Conservation (phyloP, 23 tunicate species). For the Halocynthia aurantium region DNA sequence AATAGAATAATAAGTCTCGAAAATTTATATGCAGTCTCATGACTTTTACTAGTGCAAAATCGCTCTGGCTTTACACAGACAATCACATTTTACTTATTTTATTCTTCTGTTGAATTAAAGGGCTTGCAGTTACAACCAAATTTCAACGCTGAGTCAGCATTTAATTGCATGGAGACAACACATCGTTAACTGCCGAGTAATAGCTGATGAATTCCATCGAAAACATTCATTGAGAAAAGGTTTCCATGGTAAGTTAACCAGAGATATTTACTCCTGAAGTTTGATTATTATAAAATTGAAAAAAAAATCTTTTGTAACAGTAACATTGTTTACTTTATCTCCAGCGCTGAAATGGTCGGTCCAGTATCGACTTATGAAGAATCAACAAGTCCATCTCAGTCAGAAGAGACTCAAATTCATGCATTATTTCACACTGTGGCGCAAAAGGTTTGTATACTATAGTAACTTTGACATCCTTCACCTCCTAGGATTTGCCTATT, state of each 20-base stretch:
- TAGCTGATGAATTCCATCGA: neutral
- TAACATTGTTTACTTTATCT: neutral
- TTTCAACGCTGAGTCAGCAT: neutral
- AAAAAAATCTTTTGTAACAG: neutral
- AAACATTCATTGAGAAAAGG: neutral
- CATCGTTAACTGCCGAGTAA: neutral
- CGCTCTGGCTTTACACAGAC: neutral
- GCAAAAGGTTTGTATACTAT: neutral
- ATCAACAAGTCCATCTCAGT: neutral
- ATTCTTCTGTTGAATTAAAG: neutral
- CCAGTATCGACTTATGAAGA: neutral
- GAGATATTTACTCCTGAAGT: too few species aligned
- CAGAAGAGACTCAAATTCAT: neutral
- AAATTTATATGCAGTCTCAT: too few species aligned
- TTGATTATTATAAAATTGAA: neutral
- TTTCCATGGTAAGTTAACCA: neutral
- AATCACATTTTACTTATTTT: too few species aligned
- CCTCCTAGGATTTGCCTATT: neutral
- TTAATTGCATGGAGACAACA: neutral
- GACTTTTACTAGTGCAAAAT: too few species aligned
- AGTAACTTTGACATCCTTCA: neutral
- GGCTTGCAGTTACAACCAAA: neutral
- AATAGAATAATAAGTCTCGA: too few species aligned
- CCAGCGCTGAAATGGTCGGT: conserved; percentile 3
- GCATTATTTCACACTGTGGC: neutral